Base-by-base conservation (phyloP, 2,888 invertebrate species). In the Tholera decimalis region DNA sequence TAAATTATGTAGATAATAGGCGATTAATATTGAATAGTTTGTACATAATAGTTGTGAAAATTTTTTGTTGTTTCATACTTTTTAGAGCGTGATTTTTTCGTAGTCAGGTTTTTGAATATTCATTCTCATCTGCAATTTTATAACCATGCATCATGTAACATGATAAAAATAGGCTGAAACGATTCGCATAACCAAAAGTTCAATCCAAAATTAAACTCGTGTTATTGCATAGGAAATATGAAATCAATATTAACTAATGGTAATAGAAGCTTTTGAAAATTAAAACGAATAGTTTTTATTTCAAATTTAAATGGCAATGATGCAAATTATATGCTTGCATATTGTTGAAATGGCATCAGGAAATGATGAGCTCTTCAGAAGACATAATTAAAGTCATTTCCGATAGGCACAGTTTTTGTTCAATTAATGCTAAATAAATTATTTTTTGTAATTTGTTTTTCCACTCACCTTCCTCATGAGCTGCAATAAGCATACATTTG, bases 351-450 rank as follows among this genome's bases (percentile, higher is more conserved):
- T 53, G 18, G 51, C 51, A 67, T 2, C 67, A 66, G 75, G 67
- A 70, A 70, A 57, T 39, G 24, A 30, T 51, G 5, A 53, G 28
- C 5, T 44, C 3, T 35, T 33, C 9, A 8, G 18, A 54, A 43
- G 46, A 73, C 22, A 50, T 72, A 35, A 62, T 63, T 41, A 63
- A 24, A 39, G n/a, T 30, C 26, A 43, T 37, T 73, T 73, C 65
- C 54, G 53, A 54, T 37, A 7, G 0, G 0, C 49, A 26, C 11
- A 37, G 39, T 18, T 39, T 47, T 41, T 26, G 41, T 20, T 20
- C 35, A 47, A 37, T 68, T 47, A 41, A 15, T 61, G 9, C 3
- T 41, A 7, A 46, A 24, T 41, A 30, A 35, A 30, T 33, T 33
- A 41, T 39, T 35, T 33, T 35, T 13, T 9, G 43, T 43, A 43